Conservation (phyloP, 1,140 invertebrate species). For the Adelges cooleyi region DNA sequence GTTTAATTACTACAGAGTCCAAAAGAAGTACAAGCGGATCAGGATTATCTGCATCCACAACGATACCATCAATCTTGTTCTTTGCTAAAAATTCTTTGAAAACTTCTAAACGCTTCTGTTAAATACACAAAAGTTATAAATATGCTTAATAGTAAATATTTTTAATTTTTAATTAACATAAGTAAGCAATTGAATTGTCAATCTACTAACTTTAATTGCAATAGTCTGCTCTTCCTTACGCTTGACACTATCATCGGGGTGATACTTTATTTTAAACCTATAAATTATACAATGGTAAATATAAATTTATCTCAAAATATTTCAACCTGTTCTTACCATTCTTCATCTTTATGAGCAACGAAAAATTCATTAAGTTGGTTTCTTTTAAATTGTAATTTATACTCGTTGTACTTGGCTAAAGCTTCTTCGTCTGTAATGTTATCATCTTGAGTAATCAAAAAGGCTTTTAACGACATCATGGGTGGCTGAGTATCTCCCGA, state of each 20-base stretch:
- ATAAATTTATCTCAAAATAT: neutral
- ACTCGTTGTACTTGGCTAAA: slow-evolving; percentile 94
- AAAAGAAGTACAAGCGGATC: slow-evolving; percentile 78
- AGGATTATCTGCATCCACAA: slow-evolving; percentile 76
- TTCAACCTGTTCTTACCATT: slow-evolving; percentile 67
- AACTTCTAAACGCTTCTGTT: slow-evolving; percentile 73
- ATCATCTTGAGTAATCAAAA: slow-evolving; percentile 91
- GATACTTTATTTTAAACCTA: slow-evolving; percentile 99
- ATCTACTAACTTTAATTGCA: slow-evolving; percentile 60
- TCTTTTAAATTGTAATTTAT: slow-evolving; percentile 91
- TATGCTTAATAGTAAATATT: neutral
- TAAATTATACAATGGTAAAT: slow-evolving; percentile 33
- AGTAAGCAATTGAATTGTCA: slow-evolving; percentile 15
- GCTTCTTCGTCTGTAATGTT: slow-evolving; percentile 94
- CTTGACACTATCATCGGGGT: slow-evolving; percentile 90
- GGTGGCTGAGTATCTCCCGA: slow-evolving; percentile 63
- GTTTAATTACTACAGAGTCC: slow-evolving; percentile 90
- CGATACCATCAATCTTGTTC: slow-evolving; percentile 60
- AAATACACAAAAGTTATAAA: slow-evolving; percentile 34
- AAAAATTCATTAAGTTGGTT: slow-evolving; percentile 99
- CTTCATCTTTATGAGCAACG: slow-evolving; percentile 96
- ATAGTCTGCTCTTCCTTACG: slow-evolving; percentile 74
- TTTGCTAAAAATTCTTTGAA: slow-evolving; percentile 75
- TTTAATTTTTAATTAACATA: neutral
- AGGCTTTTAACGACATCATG: slow-evolving; percentile 96